phyloP scores from a whole-genome alignment of 2,113 vertebrate species.

The Chascanopsetta lugubris region DNA sequence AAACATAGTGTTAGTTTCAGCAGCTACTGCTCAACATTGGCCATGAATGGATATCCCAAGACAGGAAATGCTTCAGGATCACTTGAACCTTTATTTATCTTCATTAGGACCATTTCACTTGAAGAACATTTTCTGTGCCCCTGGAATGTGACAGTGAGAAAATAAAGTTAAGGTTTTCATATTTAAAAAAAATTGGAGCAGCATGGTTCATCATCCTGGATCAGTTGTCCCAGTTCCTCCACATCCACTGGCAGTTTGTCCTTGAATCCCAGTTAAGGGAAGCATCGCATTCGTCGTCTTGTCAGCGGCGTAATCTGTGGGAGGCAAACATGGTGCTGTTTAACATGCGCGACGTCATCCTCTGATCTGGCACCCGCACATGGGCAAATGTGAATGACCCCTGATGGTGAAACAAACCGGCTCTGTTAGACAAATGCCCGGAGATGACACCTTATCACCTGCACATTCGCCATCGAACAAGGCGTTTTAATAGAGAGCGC shows the following conservation, averaged over 20 bases:
- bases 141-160: constrained; percentile 21
- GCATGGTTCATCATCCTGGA: constrained; percentile 23
- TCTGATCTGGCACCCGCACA: constrained; percentile 43
- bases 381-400: constrained; percentile 41
- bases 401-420: constrained; percentile 34
- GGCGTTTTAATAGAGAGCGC: constrained; percentile 58
- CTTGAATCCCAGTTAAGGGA: constrained; percentile 60
- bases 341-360: constrained; percentile 35
- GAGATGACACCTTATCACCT: constrained; percentile 40
- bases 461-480: constrained; percentile 39
- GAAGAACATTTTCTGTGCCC: constrained; percentile 17
- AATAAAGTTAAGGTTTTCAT: constrained; percentile 17
- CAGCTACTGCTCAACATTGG: not conserved
- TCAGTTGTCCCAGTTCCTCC: constrained; percentile 11
- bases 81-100: constrained; percentile 14
- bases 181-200: constrained; percentile 1
- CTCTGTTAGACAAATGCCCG: constrained; percentile 30
- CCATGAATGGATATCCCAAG: not conserved
- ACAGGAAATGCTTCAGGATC: constrained; percentile 6
- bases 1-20: no score
- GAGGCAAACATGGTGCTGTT: constrained; percentile 54
- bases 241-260: constrained; percentile 45
- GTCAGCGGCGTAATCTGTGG: constrained; percentile 36
- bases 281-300: constrained; percentile 15
- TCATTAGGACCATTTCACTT: constrained; percentile 30